Conservation (phyloP, 2,888 invertebrate species). For the Chrysodeixis includens region DNA sequence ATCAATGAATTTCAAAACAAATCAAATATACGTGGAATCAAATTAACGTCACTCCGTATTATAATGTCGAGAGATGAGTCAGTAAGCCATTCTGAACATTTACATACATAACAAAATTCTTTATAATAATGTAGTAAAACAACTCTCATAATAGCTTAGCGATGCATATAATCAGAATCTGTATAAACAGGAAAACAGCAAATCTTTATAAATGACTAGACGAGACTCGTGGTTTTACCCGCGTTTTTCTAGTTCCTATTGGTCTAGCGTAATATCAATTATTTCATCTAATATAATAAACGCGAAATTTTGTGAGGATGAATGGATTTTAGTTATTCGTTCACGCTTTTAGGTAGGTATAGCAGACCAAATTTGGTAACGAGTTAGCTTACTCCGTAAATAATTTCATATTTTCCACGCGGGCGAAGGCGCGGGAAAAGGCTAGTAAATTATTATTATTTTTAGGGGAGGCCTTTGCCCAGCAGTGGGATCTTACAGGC, state of each 20-base stretch:
- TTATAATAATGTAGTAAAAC: not conserved
- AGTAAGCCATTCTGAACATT: not conserved
- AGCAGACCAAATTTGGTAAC: too few relatives aligned
- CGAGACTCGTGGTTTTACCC: too few relatives aligned
- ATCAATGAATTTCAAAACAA: not conserved
- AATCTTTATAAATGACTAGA: not conserved
- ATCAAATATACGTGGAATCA: not conserved
- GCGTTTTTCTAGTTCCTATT: too few relatives aligned
- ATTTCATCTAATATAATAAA: too few relatives aligned
- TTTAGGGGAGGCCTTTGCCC: not conserved
- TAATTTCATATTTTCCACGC: too few relatives aligned
- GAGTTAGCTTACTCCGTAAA: too few relatives aligned
- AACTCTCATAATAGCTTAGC: not conserved
- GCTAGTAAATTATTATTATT: too few relatives aligned
- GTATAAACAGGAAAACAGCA: constrained; percentile 7
- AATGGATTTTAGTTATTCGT: too few relatives aligned
- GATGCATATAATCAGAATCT: not conserved
- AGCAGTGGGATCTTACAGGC: not conserved
- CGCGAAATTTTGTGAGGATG: too few relatives aligned
- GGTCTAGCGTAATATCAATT: too few relatives aligned
- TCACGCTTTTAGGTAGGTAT: too few relatives aligned
- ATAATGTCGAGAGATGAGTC: not conserved
- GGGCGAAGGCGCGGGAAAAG: too few relatives aligned
- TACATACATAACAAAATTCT: not conserved
- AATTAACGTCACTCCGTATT: not conserved